A percentile compares a stretch with the other conserved stretches of the same genome.
phyloP scores from a whole-genome alignment of 1,140 invertebrate species.

The Ctenoplectra terminalis region DNA sequence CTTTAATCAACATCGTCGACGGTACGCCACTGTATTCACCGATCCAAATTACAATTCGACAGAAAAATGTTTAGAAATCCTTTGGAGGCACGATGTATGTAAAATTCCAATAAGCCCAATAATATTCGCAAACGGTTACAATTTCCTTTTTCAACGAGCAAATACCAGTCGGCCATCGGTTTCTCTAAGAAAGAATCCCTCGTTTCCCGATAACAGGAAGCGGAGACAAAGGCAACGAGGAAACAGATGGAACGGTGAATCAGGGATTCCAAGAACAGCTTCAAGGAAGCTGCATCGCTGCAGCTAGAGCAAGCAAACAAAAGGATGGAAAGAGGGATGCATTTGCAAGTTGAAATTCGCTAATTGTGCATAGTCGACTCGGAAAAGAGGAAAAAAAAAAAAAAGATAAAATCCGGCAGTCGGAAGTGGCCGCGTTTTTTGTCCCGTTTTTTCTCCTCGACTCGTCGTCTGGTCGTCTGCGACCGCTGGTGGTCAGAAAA shows the following conservation, averaged over 20 bases:
- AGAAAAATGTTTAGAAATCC: no score
- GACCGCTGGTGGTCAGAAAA: background rate
- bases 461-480: background rate
- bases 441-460: background rate
- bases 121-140: background rate
- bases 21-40: no score
- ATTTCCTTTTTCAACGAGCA: background rate
- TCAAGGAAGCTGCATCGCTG: background rate
- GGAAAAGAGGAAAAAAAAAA: no score
- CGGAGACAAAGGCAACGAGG: background rate
- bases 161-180: background rate
- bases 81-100: background rate
- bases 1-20: no score
- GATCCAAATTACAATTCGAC: no score
- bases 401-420: no score
- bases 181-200: background rate
- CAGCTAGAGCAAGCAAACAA: background rate
- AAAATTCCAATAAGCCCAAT: background rate
- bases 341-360: background rate
- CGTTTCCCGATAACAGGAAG: slow-evolving; percentile 10
- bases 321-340: background rate
- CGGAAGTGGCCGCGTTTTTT: background rate
- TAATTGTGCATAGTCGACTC: slow-evolving; percentile 10
- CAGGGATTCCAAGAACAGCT: no score
- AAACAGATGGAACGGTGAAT: background rate